phyloP scores from a whole-genome alignment of 2,797 vertebrate species.

The Neosilurus hyrtlii region DNA sequence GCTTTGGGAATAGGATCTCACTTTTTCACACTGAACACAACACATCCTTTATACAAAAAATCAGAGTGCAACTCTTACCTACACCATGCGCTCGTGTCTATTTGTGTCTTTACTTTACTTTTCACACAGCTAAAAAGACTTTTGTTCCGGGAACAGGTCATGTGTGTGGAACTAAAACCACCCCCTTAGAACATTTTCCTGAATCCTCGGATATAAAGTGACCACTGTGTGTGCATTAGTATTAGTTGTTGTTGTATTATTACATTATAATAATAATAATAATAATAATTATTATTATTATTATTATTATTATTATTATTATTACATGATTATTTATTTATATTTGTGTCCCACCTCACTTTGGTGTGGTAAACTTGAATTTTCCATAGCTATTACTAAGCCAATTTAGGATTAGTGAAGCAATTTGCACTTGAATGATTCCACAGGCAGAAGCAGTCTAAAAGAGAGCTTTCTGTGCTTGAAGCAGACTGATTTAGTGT shows the following conservation, averaged over 20 bases:
- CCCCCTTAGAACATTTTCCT: slow-evolving; percentile 20
- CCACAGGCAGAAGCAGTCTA: neutral
- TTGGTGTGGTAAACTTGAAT: slow-evolving; percentile 31
- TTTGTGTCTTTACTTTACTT: neutral
- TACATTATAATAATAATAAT: neutral
- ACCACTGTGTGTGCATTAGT: slow-evolving; percentile 31
- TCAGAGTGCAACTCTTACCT: neutral
- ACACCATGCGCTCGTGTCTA: neutral
- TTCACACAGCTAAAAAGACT: slow-evolving; percentile 14
- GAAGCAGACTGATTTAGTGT: slow-evolving; percentile 33
- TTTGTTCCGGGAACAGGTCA: slow-evolving; percentile 2
- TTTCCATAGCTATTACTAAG: slow-evolving; percentile 36
- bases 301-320: too few species aligned
- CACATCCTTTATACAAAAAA: slow-evolving; percentile 27
- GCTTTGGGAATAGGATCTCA: slow-evolving; percentile 18
- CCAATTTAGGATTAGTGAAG: slow-evolving; percentile 39
- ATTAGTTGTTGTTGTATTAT: neutral
- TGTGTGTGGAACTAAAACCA: slow-evolving; percentile 4
- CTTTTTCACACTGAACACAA: slow-evolving; percentile 22
- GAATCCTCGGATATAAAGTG: slow-evolving; percentile 41
- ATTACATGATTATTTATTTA: slow-evolving; percentile 6
- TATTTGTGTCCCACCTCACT: neutral
- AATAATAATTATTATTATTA: too few species aligned
- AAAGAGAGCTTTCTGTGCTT: slow-evolving; percentile 12
- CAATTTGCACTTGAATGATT: slow-evolving; percentile 43